Evolutionary conservation across 2,888 invertebrate genomes (phyloP), one percentile per base, ranked within the genome.

Genomic region (Polietes domitor): DNA sequence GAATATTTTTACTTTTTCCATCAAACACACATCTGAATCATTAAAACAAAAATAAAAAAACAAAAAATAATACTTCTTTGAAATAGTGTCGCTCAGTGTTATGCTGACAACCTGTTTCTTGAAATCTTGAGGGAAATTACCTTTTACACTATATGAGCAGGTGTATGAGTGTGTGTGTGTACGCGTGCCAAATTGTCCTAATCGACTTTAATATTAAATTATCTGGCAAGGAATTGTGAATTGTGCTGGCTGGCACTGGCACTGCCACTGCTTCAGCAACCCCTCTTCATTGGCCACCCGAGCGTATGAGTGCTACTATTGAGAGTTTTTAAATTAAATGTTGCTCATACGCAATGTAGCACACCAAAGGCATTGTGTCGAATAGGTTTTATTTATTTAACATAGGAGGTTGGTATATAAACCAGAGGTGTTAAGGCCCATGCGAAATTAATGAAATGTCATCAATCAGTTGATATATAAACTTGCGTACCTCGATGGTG

Each of bases 141-240:
- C n/a, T 47, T 47, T 12, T n/a, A 47, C 7, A n/a, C 5, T 41
- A 12, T 12, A 41, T 41, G 41, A 12, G n/a, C n/a, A 32, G 2
- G 41, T 41, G 41, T 12, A 12, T 41, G 50, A 5, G 50, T 12
- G n/a, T 21, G 9, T 47, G 47, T 47, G n/a, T n/a, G 47, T 47
- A 3, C 9, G 53, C 17, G 19, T 21, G 2, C 7, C 10, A 53
- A 53, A 53, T 21, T 53, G 53, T 53, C 15, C 58, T 58, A 58
- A 58, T 24, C 58, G 58, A 58, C 58, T 58, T 53, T 21, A 53
- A 53, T 53, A 19, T 53, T 26, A 58, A 58, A 58, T 58, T 58
- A 26, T 58, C 15, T 15, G 21, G 9, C 21, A 53, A 53, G 2
- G 21, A 50, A 50, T 50, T 50, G 17, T 37, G 4, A 10, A 37